Evolutionary conservation across 2,888 invertebrate genomes (phyloP), one percentile per base, ranked within the genome.

Genomic region (Gandaritis pyraliata): DNA sequence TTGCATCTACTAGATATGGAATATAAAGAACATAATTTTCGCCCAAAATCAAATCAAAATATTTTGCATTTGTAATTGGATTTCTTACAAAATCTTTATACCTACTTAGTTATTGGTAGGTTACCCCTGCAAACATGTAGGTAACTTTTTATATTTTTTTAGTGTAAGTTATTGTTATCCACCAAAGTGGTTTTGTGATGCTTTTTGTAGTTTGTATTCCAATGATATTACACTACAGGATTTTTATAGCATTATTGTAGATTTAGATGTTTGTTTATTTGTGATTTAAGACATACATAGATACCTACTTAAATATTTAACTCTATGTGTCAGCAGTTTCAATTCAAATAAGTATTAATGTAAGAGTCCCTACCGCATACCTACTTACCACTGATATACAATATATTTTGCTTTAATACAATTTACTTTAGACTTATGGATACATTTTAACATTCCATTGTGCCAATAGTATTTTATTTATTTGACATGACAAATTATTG

Each of bases 361-460:
- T 6, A 29, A 29, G 29, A 29, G 6, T 29, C 29, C 8, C 33
- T 33, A 10, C 33, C 10, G 33, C 33, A 33, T 33, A 10, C 8
- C 8, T 10, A 29, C 29, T 29, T 29, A 4, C n/a, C n/a, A n/a
- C n/a, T n/a, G n/a, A n/a, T n/a, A n/a, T n/a, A 33, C 5, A 33
- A 33, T 33, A 33, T 8, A 2, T 5, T 8, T 11, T 10, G 10
- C 33, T 33, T 33, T 33, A 10, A 8, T 8, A 33, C 8, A 33
- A 33, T 33, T 7, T 8, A 33, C 16, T 12, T 47, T 13, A 30
- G 8, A 15, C 4, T 33, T 8, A 29, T 41, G 8, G 18, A 49
- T 16, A 38, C 36, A 29, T 56, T 47, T 43, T 46, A 29, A 59
- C 63, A 63, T 63, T 63, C 63, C 63, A 55, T 48, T 55, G 43